Evolutionary conservation across 2,113 vertebrate species (phyloP), one percentile per base, ranked within the genome.

Genomic region (Geococcyx californianus): DNA sequence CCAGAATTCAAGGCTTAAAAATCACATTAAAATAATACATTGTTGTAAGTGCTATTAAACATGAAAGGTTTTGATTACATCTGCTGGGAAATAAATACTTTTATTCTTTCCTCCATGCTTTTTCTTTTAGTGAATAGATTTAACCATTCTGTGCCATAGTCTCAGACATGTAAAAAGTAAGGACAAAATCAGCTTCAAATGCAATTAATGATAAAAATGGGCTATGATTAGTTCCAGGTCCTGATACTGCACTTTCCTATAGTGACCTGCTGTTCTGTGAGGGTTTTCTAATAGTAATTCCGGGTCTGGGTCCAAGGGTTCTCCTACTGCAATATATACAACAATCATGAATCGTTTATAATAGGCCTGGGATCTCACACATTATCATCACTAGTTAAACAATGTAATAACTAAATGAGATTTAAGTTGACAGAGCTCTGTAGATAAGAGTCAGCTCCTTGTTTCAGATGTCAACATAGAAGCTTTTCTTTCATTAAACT

Each of bases 301-400:
- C 6, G 1, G 3, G 11, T 68, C 47, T 81, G 42, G 26, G 51
- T 92, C 55, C 40, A 77, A 63, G 33, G 52, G 29, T 85, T 92
- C n/a, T 90, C n/a, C 42, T 93, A 36, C 64, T 74, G 64, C 68
- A 88, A 72, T 73, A 73, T 40, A 51, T 40, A 23, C 4, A 38
- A 36, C 28, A 76, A 58, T 64, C 34, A 31, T 80, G 16, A 87
- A 63, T 88, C 1, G 52, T 81, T 96, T 60, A 24, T 73, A 73
- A 29, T 38, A 66, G 23, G 64, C 79, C 72, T 82, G 54, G 33
- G 59, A 69, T 83, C 66, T 78, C 77, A 78, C 79, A 59, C n/a
- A 24, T 77, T 89, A 86, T 75, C 88, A 88, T 67, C 74, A 45
- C 21, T 60, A 89, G 62, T 88, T 90, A 94, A 90, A 76, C 60